Percentiles rank a stretch among this genome's conserved stretches.
These are phyloP conservation scores for Phataginus tricuspis DNA, from an alignment of 2,797 vertebrate genomes.

Conservation along the genomic window DNA sequence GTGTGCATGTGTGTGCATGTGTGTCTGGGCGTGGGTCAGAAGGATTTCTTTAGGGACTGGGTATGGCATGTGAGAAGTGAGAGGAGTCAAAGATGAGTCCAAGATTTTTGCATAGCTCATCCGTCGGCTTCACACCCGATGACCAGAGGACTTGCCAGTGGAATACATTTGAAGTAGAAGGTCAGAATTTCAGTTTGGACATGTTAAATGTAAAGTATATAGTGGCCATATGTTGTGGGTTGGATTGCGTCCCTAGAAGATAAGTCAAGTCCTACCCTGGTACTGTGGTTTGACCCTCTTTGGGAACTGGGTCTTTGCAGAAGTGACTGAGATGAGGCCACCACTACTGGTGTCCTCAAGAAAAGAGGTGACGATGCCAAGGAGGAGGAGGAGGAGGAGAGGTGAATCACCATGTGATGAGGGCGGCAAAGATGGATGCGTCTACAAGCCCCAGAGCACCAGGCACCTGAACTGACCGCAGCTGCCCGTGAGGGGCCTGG, in stretches of 20 bases:
- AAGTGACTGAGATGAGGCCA: no score
- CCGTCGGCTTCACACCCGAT: no score
- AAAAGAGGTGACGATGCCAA: rapidly evolving
- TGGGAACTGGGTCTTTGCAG: neutral
- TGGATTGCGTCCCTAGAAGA: neutral
- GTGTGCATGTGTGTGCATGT: neutral
- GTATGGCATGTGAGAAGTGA: neutral
- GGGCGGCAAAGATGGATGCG: rapidly evolving
- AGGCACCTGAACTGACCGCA: no score
- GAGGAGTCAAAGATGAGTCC: neutral
- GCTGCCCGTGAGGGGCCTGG: no score
- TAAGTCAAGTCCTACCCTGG: neutral
- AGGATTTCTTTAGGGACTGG: neutral
- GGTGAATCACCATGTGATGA: no score
- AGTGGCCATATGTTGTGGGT: neutral
- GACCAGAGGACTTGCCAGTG: neutral
- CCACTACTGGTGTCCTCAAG: neutral
- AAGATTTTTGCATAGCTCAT: neutral
- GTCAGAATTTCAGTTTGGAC: neutral
- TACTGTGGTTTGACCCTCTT: neutral
- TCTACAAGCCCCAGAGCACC: no score
- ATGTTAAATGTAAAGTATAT: neutral
- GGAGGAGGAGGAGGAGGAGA: neutral
- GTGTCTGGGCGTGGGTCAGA: rapidly evolving
- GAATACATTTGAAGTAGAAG: neutral